These are phyloP conservation scores for Chrysolina haemoptera DNA, from an alignment of 2,888 invertebrate species.

Conservation along the genomic window DNA sequence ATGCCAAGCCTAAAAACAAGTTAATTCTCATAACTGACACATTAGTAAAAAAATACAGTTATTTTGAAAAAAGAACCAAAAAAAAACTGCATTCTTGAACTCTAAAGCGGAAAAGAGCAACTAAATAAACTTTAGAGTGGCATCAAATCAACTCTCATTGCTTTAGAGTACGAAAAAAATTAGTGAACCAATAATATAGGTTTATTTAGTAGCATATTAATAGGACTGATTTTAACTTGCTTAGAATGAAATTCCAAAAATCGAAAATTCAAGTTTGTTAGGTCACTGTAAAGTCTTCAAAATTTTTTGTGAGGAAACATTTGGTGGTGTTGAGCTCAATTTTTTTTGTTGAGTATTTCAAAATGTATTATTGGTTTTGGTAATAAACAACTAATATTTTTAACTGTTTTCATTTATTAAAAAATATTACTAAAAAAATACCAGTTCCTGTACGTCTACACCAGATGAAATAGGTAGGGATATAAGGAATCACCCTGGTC, in stretches of 20 bases:
- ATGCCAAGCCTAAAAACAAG: too few relatives aligned
- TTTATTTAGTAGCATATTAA: slow-evolving; percentile 10
- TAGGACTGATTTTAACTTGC: slow-evolving; percentile 3
- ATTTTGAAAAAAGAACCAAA: not conserved
- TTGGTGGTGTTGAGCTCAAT: slow-evolving; percentile 48
- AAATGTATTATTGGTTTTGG: slow-evolving; percentile 53
- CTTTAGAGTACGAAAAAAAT: slow-evolving; percentile 5
- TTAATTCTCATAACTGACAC: too few relatives aligned
- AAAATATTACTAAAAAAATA: not conserved
- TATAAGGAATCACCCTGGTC: too few relatives aligned
- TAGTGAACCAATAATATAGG: slow-evolving; percentile 2
- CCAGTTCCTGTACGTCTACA: too few relatives aligned
- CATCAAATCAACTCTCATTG: slow-evolving; percentile 10
- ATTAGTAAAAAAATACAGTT: too few relatives aligned
- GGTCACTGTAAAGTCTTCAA: slow-evolving; percentile 14
- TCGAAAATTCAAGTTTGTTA: not conserved
- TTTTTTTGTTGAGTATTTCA: slow-evolving; percentile 46
- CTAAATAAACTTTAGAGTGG: not conserved
- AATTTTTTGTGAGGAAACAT: slow-evolving; percentile 36
- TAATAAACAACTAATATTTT: slow-evolving; percentile 51
- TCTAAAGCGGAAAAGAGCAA: not conserved
- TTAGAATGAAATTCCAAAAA: not conserved
- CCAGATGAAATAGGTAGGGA: too few relatives aligned
- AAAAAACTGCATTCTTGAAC: not conserved
- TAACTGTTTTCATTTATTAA: slow-evolving; percentile 33